A percentile compares a stretch with the other conserved stretches of the same genome.
These are phyloP conservation scores for Orchestes rusci DNA, from an alignment of 2,888 invertebrate species.

Conservation along the genomic window DNA sequence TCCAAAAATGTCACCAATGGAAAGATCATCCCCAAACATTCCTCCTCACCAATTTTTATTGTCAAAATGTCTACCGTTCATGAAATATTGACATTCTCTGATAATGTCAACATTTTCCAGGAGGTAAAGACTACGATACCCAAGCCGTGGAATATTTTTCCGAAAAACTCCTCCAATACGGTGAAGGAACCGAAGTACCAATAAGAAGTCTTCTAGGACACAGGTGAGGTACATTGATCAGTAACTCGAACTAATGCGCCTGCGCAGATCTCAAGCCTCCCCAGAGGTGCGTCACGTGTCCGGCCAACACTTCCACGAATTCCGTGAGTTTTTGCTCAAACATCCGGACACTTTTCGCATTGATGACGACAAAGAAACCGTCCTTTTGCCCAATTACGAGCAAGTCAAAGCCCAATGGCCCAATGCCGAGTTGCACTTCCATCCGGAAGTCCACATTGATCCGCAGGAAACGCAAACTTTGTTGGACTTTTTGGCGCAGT, in stretches of 20 bases:
- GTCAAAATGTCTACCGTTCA: too few species aligned
- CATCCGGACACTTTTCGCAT: slow-evolving; percentile 78
- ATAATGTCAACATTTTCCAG: too few species aligned
- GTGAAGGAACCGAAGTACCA: slow-evolving; percentile 92
- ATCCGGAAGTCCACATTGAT: slow-evolving; percentile 73
- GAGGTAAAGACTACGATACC: slow-evolving; percentile 82
- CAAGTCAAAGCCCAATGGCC: slow-evolving; percentile 47
- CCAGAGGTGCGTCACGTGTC: slow-evolving; percentile 96
- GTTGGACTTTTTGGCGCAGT: slow-evolving; percentile 71
- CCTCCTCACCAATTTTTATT: too few species aligned
- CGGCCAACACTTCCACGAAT: slow-evolving; percentile 89
- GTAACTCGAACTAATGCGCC: too few species aligned
- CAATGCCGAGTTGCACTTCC: slow-evolving; percentile 57
- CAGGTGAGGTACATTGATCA: slow-evolving; percentile 39
- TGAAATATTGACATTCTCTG: too few species aligned
- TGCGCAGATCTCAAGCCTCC: slow-evolving; percentile 54
- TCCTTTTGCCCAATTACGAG: slow-evolving; percentile 58
- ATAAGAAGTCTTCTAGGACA: slow-evolving; percentile 95
- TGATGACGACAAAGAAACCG: slow-evolving; percentile 70
- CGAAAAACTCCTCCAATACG: slow-evolving; percentile 90
- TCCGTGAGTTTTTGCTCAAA: slow-evolving; percentile 74
- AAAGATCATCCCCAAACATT: too few species aligned
- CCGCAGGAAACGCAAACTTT: slow-evolving; percentile 76
- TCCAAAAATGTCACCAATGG: too few species aligned
- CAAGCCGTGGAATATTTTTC: slow-evolving; percentile 98